A percentile compares a stretch with the other conserved stretches of the same genome.
Evolutionary conservation across 2,113 vertebrate species (phyloP).

Genomic region (Sclerurus mexicanus): DNA sequence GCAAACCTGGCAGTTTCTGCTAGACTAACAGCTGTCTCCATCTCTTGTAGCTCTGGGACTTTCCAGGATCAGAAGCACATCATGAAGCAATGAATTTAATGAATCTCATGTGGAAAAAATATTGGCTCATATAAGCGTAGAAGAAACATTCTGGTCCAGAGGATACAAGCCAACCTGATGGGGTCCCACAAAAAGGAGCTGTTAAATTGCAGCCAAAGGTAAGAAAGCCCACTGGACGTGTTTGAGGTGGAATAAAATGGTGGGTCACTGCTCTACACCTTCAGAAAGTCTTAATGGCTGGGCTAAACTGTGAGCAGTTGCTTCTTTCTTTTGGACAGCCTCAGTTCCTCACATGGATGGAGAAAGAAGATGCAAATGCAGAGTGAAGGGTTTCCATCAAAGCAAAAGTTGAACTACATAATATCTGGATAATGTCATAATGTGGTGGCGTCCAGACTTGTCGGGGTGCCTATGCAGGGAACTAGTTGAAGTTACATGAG

Average conservation of each 20-base stretch:
- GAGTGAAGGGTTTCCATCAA: background rate
- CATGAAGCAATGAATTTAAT: constrained; percentile 43
- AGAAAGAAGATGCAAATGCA: background rate
- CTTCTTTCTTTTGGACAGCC: background rate
- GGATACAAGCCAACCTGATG: background rate
- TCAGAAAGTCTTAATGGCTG: background rate
- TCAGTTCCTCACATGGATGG: background rate
- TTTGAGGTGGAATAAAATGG: background rate
- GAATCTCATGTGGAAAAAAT: constrained; percentile 25
- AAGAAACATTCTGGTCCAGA: constrained; percentile 4
- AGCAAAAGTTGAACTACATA: background rate
- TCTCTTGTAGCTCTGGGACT: constrained; percentile 27
- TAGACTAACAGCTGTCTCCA: constrained; percentile 58
- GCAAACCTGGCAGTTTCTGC: constrained; percentile 43
- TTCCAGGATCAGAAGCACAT: constrained; percentile 30
- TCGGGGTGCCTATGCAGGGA: background rate
- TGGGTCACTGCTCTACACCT: background rate
- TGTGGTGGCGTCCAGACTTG: background rate
- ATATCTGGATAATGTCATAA: background rate
- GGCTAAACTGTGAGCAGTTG: background rate
- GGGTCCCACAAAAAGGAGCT: background rate
- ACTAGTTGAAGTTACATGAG: background rate
- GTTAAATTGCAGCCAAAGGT: background rate
- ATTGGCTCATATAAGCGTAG: constrained; percentile 9
- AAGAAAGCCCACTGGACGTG: background rate